Evolutionary conservation across 2,113 vertebrate genomes (phyloP).

Genomic region (Sinocyclocheilus maitianheensis): DNA sequence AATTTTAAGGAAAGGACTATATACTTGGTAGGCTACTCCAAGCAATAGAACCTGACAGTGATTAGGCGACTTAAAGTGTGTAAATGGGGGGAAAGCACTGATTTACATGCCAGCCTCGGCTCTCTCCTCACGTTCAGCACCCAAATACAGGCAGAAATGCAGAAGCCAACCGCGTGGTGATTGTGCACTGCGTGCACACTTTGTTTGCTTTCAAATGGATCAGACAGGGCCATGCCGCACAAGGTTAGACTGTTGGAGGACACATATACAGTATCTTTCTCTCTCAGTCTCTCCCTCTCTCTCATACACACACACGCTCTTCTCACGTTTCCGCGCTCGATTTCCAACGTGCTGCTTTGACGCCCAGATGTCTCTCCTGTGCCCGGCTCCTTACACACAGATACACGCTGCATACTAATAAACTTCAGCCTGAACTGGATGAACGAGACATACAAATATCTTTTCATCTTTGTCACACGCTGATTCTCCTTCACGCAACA

Average conservation of each 20-base stretch:
- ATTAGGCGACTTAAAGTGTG: constrained; percentile 44
- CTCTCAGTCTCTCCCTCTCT: constrained; percentile 18
- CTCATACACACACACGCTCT: background rate
- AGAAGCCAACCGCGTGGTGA: constrained; percentile 37
- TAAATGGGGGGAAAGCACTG: constrained; percentile 50
- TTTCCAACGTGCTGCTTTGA: constrained; percentile 49
- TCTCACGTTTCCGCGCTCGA: constrained; percentile 53
- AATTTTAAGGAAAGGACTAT: background rate
- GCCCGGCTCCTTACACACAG: constrained; percentile 47
- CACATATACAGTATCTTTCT: constrained; percentile 43
- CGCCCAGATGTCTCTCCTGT: constrained; percentile 50
- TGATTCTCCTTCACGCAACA: constrained; percentile 30
- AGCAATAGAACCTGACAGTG: constrained; percentile 47
- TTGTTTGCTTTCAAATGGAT: constrained; percentile 41
- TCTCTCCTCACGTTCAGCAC: constrained; percentile 1
- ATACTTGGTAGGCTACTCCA: constrained; percentile 17
- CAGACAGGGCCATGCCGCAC: constrained; percentile 33
- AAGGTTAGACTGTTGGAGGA: constrained; percentile 51
- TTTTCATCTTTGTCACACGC: constrained; percentile 25
- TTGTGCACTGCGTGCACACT: constrained; percentile 5
- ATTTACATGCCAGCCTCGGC: background rate
- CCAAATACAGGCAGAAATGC: background rate
- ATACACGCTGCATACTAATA: constrained; percentile 59
- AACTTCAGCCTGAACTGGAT: constrained; percentile 20
- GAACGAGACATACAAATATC: constrained; percentile 14